Percentiles rank a stretch among this genome's conserved stretches.
phyloP scores from a whole-genome alignment of 2,888 invertebrate species.

The Lasioglossum zephyrum region DNA sequence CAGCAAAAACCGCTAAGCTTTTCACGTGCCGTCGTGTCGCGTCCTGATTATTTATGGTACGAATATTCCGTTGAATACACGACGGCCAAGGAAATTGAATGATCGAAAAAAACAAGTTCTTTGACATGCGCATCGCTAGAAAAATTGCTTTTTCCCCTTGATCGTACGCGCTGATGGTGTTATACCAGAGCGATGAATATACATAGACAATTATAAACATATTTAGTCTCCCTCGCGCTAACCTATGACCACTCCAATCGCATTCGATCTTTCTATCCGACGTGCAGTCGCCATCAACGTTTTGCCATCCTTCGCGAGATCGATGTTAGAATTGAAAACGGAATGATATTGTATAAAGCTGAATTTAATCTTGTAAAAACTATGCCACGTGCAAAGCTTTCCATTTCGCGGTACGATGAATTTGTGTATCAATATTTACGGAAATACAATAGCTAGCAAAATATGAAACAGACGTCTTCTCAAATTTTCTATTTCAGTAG shows the following conservation, averaged over 20 bases:
- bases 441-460: no score
- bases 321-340: neutral
- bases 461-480: no score
- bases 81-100: slow-evolving; percentile 56
- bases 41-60: slow-evolving; percentile 62
- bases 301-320: neutral
- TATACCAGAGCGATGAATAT: neutral
- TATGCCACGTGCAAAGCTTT: neutral
- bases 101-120: slow-evolving; percentile 17
- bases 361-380: neutral
- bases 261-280: neutral
- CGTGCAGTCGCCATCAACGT: neutral
- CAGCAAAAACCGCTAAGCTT: slow-evolving; percentile 48
- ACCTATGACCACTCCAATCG: neutral
- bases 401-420: no score
- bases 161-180: neutral
- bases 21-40: slow-evolving; percentile 40
- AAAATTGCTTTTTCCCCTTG: neutral
- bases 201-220: neutral
- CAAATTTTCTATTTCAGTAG: no score
- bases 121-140: neutral
- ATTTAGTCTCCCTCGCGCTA: neutral
- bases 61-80: slow-evolving; percentile 42
- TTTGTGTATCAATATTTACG: no score
- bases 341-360: neutral